Evolutionary conservation across 2,888 invertebrate species (phyloP).

Genomic region (Drosophila mimetica): DNA sequence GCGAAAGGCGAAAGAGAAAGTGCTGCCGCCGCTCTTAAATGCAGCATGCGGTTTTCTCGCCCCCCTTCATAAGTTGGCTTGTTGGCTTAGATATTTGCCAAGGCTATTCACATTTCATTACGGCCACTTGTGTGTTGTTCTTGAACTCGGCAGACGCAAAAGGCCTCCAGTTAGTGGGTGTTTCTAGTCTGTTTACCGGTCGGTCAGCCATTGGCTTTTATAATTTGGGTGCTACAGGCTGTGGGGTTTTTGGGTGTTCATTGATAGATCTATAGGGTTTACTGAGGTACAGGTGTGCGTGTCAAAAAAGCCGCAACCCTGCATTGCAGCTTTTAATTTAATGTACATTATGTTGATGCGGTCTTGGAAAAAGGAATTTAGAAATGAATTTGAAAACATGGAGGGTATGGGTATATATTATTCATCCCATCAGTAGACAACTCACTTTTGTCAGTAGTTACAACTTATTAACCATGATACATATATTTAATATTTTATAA

Average conservation of each 20-base stretch:
- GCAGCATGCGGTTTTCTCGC: constrained; percentile 12
- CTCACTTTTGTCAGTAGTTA: background rate
- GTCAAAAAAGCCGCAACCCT: constrained; percentile 21
- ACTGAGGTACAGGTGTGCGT: constrained; percentile 20
- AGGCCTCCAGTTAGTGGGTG: background rate
- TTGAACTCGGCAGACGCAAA: constrained; percentile 20
- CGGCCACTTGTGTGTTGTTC: constrained; percentile 39
- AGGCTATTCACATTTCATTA: constrained; percentile 43
- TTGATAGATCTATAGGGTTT: constrained; percentile 11
- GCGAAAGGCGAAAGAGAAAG: constrained; percentile 17
- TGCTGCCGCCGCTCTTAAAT: constrained; percentile 49
- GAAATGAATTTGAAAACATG: background rate
- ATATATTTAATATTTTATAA: too few species aligned
- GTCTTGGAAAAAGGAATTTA: background rate
- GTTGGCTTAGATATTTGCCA: constrained; percentile 38
- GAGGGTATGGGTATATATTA: background rate
- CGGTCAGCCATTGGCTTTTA: constrained; percentile 17
- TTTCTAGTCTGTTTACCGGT: background rate
- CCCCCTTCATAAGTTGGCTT: constrained; percentile 12
- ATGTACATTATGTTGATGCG: constrained; percentile 12
- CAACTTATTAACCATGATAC: too few species aligned
- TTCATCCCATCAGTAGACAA: background rate
- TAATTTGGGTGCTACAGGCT: background rate
- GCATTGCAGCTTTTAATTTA: background rate
- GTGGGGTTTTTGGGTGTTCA: constrained; percentile 4